Evolutionary conservation across 1,140 invertebrate species (phyloP).

Genomic region (Lerema accius): DNA sequence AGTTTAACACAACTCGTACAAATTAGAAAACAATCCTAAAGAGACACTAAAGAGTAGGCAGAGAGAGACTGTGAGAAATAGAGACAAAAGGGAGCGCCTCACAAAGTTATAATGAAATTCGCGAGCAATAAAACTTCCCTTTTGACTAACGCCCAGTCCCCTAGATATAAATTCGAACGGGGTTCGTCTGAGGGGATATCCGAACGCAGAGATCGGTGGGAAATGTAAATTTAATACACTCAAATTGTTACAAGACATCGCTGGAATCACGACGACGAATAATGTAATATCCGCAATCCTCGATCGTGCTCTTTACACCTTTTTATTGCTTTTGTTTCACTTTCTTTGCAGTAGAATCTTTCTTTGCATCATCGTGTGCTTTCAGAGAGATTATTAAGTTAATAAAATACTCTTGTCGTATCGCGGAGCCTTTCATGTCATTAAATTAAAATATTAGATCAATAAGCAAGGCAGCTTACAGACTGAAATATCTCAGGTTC

Average conservation of each 20-base stretch:
- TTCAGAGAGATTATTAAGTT: too few relatives aligned
- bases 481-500: too few relatives aligned
- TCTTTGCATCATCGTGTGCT: too few relatives aligned
- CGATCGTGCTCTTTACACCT: slow-evolving; percentile 11
- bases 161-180: slow-evolving; percentile 71
- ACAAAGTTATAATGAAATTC: slow-evolving; percentile 82
- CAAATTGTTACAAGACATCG: slow-evolving; percentile 40
- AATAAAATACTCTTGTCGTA: too few relatives aligned
- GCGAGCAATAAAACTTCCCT: slow-evolving; percentile 80
- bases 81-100: slow-evolving; percentile 25
- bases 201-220: slow-evolving; percentile 24
- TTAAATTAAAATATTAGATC: too few relatives aligned
- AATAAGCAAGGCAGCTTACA: too few relatives aligned
- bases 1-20: slow-evolving; percentile 66
- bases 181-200: slow-evolving; percentile 44
- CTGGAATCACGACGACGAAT: slow-evolving; percentile 16
- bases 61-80: slow-evolving; percentile 40
- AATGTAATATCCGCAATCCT: slow-evolving; percentile 32
- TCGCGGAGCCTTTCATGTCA: too few relatives aligned
- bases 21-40: slow-evolving; percentile 78
- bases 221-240: slow-evolving; percentile 50
- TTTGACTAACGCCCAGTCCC: slow-evolving; percentile 72
- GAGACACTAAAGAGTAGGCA: slow-evolving; percentile 62
- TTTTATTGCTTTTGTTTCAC: background rate
- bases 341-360: background rate